Base-by-base conservation (phyloP, 1,140 invertebrate genomes). In the Anoplophora glabripennis region DNA sequence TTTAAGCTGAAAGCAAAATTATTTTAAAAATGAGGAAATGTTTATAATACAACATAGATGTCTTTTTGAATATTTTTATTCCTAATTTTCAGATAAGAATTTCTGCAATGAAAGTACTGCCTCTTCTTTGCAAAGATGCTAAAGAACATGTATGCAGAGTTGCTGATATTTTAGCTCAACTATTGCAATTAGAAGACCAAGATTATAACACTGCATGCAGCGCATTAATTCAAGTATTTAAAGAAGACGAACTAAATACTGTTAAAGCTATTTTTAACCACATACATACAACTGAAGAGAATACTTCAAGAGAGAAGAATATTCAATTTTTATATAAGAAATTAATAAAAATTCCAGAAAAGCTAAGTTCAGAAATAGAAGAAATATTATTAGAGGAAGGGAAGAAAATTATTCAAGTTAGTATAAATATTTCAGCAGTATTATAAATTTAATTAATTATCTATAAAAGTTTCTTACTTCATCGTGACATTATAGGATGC, bases 21-120 rank as follows among this genome's bases (percentile, higher is more conserved):
- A n/a, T n/a, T n/a, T n/a, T n/a, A n/a, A n/a, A n/a, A n/a, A n/a
- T n/a, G n/a, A n/a, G 7, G 36, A 37, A 37, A n/a, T 15, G 18
- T 44, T 42, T 42, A 49, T 44, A 41, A 47, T 53, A 40, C 36
- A 40, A 10, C n/a, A 56, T 33, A 17, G 28, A 49, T 11, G 12
- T 4, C 11, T 21, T 3, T 42, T 42, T 42, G 12, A n/a, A 42
- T 15, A 45, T 17, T 33, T 17, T 57, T 55, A 41, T n/a, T n/a
- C n/a, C 53, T 42, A 53, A 55, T 14, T 76, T 80, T 55, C 68
- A 96, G 92, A 96, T 96, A 68, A 81, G 94, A 17, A 96, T 96
- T 71, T 93, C 96, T 83, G 94, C 93, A 7, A 96, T 98, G 60
- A 96, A 95, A 81, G 91, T 95, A 75, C 79, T 98, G 53, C 92